Percentiles rank a stretch among this genome's conserved stretches.
phyloP scores from a whole-genome alignment of 1,140 invertebrate genomes.

The Lepidurus couesii region DNA sequence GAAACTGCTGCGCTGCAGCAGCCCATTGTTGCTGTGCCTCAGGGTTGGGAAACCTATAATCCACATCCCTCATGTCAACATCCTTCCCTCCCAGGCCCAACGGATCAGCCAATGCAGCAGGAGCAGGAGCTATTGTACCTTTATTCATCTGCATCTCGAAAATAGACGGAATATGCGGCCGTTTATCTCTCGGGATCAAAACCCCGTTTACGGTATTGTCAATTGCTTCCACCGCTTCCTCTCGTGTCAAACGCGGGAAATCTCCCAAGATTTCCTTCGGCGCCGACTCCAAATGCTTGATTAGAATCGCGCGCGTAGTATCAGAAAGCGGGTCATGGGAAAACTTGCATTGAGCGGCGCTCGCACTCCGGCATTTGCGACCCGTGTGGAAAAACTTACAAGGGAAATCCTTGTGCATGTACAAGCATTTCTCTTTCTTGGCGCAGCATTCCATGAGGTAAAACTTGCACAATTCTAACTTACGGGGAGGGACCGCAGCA shows the following conservation, averaged over 20 bases:
- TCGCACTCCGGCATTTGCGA: constrained; percentile 51
- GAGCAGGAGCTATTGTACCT: constrained; percentile 37
- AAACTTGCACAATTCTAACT: constrained; percentile 94
- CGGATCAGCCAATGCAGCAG: constrained; percentile 30
- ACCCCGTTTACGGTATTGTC: constrained; percentile 34
- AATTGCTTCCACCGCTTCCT: constrained; percentile 52
- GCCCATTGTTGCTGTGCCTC: constrained; percentile 33
- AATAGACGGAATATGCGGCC: constrained; percentile 46
- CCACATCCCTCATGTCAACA: constrained; percentile 11
- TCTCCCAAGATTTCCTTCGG: constrained; percentile 83
- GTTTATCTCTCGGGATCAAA: constrained; percentile 37
- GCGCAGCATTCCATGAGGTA: constrained; percentile 92
- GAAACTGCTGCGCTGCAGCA: constrained; percentile 14
- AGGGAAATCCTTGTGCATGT: constrained; percentile 95
- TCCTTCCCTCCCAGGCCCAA: constrained; percentile 30
- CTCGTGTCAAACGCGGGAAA: constrained; percentile 70
- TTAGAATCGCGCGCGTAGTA: constrained; percentile 58
- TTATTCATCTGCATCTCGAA: constrained; percentile 44
- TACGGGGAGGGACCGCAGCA: constrained; percentile 69
- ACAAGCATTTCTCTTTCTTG: constrained; percentile 90
- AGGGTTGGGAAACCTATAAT: constrained; percentile 33
- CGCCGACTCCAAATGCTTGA: constrained; percentile 77
- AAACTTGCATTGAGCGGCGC: constrained; percentile 80
- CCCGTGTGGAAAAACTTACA: constrained; percentile 96
- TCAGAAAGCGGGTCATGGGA: constrained; percentile 80